Conservation (phyloP, 2,888 invertebrate genomes). For the Tipula lateralis region DNA sequence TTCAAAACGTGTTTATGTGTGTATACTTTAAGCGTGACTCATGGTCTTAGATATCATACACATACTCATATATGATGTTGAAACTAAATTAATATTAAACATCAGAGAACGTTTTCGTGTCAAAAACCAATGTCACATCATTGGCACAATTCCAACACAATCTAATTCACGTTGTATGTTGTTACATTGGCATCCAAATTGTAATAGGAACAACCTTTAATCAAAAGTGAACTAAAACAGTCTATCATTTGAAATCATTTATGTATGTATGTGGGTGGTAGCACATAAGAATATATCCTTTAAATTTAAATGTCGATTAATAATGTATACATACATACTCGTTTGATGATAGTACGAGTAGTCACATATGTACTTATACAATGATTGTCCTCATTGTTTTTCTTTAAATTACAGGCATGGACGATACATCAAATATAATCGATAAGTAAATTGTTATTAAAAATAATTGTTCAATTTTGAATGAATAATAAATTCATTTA, state of each 20-base stretch:
- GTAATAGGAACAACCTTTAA: not conserved
- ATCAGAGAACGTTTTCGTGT: not conserved
- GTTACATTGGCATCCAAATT: not conserved
- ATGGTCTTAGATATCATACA: not conserved
- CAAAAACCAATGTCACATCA: not conserved
- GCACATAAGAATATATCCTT: not conserved
- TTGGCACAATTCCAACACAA: not conserved
- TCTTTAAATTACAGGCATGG: not conserved
- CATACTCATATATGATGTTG: not conserved
- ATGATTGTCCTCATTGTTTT: not conserved
- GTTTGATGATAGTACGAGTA: too few species aligned
- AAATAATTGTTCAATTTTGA: too few species aligned
- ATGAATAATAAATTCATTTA: not conserved
- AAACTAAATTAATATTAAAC: not conserved
- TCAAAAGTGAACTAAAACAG: not conserved
- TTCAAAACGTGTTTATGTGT: not conserved
- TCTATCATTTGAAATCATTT: not conserved
- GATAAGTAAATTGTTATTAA: not conserved
- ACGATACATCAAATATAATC: not conserved
- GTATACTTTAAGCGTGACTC: not conserved
- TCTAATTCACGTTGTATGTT: not conserved
- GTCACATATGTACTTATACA: too few species aligned
- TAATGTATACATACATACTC: not conserved
- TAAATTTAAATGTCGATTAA: not conserved
- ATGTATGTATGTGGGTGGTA: not conserved